These are phyloP conservation scores for Zingel zingel DNA, from an alignment of 2,113 vertebrate genomes.

Conservation along the genomic window DNA sequence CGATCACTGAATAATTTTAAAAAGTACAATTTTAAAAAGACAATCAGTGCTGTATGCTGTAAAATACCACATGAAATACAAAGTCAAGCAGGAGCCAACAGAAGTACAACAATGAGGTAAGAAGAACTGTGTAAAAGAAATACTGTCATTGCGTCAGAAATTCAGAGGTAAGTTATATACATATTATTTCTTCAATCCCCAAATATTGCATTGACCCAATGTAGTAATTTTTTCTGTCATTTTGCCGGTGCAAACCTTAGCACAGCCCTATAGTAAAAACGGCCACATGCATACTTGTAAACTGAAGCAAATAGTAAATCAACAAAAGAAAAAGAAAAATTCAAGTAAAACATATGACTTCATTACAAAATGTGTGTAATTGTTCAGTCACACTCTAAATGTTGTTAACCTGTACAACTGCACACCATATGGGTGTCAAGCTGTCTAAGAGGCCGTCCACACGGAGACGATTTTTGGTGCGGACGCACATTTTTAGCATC, in stretches of 20 bases:
- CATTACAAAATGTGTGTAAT: background rate
- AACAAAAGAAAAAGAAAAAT: slow-evolving; percentile 18
- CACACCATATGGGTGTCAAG: slow-evolving; percentile 22
- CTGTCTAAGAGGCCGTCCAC: too few relatives aligned
- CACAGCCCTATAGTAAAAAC: background rate
- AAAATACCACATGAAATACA: background rate
- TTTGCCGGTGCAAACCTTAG: background rate
- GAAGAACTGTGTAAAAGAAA: background rate
- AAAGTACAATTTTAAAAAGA: background rate
- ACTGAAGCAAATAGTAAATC: background rate
- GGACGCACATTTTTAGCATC: too few relatives aligned
- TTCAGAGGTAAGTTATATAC: background rate
- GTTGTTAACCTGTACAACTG: slow-evolving; percentile 3
- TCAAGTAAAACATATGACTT: slow-evolving; percentile 40
- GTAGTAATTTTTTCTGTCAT: background rate
- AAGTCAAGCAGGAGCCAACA: background rate
- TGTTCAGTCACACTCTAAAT: slow-evolving; percentile 13
- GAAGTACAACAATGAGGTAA: background rate
- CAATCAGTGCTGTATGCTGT: background rate
- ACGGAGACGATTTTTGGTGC: too few relatives aligned
- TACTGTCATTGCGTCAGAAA: background rate
- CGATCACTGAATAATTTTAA: background rate
- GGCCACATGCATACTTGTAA: background rate
- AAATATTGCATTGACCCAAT: background rate
- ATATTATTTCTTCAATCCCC: too few relatives aligned